Evolutionary conservation across 2,888 invertebrate genomes (phyloP).

Genomic region (Macaria liturata): DNA sequence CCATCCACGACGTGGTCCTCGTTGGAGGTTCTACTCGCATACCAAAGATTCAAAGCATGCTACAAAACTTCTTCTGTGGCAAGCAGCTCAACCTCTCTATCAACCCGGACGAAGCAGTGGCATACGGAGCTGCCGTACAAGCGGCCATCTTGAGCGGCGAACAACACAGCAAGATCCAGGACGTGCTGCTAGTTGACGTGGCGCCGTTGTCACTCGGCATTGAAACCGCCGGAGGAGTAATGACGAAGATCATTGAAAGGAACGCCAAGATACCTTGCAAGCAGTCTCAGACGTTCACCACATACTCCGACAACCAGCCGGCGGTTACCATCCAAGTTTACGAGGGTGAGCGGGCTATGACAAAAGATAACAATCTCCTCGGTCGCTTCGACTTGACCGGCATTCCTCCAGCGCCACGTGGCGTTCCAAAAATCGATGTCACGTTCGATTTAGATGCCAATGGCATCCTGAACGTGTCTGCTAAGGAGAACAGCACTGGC

Average conservation of each 20-base stretch:
- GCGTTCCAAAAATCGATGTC: conserved; percentile 87
- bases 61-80: conserved; percentile 90
- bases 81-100: conserved; percentile 89
- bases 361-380: conserved; percentile 88
- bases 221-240: conserved; percentile 91
- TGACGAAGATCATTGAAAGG: conserved; percentile 89
- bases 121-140: conserved; percentile 90
- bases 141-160: conserved; percentile 89
- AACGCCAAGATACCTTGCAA: conserved; percentile 88
- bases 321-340: conserved; percentile 89
- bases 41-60: conserved; percentile 89
- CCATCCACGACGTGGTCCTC: conserved; percentile 90
- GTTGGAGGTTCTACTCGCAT: conserved; percentile 93
- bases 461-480: conserved; percentile 92
- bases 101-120: conserved; percentile 92
- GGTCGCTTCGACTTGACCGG: conserved; percentile 87
- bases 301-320: conserved; percentile 91
- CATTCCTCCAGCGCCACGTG: conserved; percentile 87
- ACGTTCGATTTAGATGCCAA: conserved; percentile 91
- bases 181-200: conserved; percentile 83
- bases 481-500: conserved; percentile 86
- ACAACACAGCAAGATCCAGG: conserved; percentile 90
- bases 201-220: conserved; percentile 87
- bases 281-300: conserved; percentile 89
- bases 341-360: conserved; percentile 92